Evolutionary conservation across 1,140 invertebrate genomes (phyloP), one percentile per base, ranked within the genome.

Genomic region (Drosophila sp.): DNA sequence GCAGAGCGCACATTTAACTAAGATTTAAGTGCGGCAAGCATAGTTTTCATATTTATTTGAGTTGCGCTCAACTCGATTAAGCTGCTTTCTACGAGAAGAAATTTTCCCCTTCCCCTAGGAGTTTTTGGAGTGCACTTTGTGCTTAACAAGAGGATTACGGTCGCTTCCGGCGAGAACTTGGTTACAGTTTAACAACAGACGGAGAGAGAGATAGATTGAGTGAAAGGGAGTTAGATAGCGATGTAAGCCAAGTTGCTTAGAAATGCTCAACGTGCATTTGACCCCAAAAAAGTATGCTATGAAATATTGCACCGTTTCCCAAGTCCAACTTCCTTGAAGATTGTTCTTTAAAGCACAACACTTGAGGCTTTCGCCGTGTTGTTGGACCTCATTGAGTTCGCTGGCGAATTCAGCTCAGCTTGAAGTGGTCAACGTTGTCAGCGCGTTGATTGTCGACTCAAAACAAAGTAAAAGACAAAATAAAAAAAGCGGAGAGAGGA

Each of bases 71-170:
- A 32, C 62, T 61, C 41, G 38, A 67, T 67, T 73, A 78, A 78
- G 69, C 62, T 13, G 46, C 72, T 29, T 75, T 46, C 46, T 21
- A 16, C 9, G 29, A 63, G n/a, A 27, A 56, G 16, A 25, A 54
- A 45, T 16, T 50, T 72, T 46, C 36, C 48, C 78, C n/a, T n/a
- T n/a, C 53, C 34, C 8, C 9, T 11, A 38, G n/a, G 21, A 2
- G 4, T 21, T 21, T 69, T 65, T 63, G 25, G 48, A 66, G 63
- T 46, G 70, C 71, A 69, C 62, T 81, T 75, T 40, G 48, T 66
- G 65, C 61, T 70, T 64, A 77, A 70, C 80, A 74, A 76, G 69
- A 73, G 61, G 78, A 86, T 84, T 80, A 72, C 58, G 84, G 63
- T 62, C 58, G 73, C 36, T 29, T 36, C 59, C 61, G 75, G 41